Percentiles rank a stretch among this genome's conserved stretches.
These are phyloP conservation scores for Melieria picta DNA, from an alignment of 2,888 invertebrate genomes.

Conservation along the genomic window DNA sequence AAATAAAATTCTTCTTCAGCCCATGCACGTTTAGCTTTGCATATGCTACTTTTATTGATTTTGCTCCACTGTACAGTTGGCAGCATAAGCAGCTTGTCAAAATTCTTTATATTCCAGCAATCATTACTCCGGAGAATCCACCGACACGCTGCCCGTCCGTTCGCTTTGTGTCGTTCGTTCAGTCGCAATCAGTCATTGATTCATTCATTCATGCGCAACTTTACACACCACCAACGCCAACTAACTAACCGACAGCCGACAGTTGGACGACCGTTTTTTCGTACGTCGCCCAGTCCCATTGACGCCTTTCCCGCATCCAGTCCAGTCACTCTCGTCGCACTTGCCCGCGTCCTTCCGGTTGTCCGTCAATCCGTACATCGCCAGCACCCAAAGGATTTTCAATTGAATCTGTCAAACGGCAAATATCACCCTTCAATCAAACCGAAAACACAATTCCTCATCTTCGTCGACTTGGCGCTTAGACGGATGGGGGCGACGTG, in stretches of 20 bases:
- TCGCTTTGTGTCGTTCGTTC: conserved; percentile 5
- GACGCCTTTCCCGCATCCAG: neutral
- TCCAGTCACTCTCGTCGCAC: neutral
- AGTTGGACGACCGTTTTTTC: neutral
- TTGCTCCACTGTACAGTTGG: too few species aligned
- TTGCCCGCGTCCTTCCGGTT: conserved; percentile 16
- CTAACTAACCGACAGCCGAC: neutral
- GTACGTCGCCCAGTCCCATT: too few species aligned
- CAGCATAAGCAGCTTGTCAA: too few species aligned
- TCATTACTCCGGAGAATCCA: neutral
- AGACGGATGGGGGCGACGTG: conserved; percentile 14
- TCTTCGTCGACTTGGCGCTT: conserved; percentile 18
- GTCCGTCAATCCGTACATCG: neutral
- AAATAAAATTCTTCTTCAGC: too few species aligned
- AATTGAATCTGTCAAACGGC: conserved; percentile 56
- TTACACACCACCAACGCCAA: too few species aligned
- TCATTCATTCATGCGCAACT: conserved; percentile 32
- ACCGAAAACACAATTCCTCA: conserved; percentile 41
- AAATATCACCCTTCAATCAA: conserved; percentile 57
- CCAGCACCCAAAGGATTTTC: conserved; percentile 49
- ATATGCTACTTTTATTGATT: too few species aligned
- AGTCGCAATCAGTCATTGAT: conserved; percentile 44
- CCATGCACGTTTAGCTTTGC: too few species aligned
- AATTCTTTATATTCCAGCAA: too few species aligned
- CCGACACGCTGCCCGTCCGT: neutral